Conservation (phyloP, 1,140 invertebrate species). For the Neodiprion lecontei region DNA sequence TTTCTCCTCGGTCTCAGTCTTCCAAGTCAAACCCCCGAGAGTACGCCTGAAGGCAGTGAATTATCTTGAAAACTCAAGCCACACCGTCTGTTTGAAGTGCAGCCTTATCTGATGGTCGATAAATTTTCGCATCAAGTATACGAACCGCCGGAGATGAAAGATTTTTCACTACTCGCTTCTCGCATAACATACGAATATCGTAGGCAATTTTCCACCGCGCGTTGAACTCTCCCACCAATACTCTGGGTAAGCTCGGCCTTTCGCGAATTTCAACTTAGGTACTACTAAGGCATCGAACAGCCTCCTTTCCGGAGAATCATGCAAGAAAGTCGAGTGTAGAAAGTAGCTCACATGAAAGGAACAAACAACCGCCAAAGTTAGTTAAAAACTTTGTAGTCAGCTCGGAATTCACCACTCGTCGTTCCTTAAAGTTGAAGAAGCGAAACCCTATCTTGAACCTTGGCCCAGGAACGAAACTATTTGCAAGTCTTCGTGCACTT, state of each 20-base stretch:
- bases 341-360: slow-evolving; percentile 15
- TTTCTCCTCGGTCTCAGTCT: not conserved
- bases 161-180: not conserved
- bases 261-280: not conserved
- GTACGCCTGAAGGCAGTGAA: not conserved
- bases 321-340: not conserved
- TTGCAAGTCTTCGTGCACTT: slow-evolving; percentile 47
- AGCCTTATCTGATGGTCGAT: not conserved
- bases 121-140: not conserved
- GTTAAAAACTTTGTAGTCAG: slow-evolving; percentile 51
- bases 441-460: slow-evolving; percentile 11
- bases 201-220: not conserved
- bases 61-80: not conserved
- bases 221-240: not conserved
- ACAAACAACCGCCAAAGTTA: slow-evolving; percentile 45
- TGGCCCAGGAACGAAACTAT: slow-evolving; percentile 35
- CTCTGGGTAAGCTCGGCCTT: not conserved
- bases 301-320: not conserved
- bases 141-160: not conserved
- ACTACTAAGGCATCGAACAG: not conserved
- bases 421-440: slow-evolving; percentile 31
- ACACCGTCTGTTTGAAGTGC: slow-evolving; percentile 4
- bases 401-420: slow-evolving; percentile 46
- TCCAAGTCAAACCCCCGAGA: not conserved
- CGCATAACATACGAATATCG: not conserved